Evolutionary conservation across 2,888 invertebrate species (phyloP), one percentile per base, ranked within the genome.

Genomic region (Nineta flava): DNA sequence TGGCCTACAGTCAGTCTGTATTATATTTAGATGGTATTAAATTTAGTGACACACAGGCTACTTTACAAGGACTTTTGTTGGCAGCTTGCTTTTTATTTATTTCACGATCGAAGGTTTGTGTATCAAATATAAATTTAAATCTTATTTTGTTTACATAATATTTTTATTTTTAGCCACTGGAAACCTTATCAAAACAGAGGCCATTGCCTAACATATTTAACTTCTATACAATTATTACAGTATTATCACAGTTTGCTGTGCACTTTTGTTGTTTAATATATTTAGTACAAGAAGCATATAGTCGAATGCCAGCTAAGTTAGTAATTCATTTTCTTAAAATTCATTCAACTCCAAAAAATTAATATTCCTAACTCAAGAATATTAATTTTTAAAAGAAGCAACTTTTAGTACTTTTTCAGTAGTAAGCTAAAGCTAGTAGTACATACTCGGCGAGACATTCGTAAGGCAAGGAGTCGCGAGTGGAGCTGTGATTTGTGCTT

Each of bases 161-260:
- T 43, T 47, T 54, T 47, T 53, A 48, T 54, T 73, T 73, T 12
- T 68, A 85, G 87, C 99, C 99, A 0, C 66, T 99, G 56, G 92
- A 90, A 67, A 82, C 83, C 1, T 70, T 99, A 46, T 97, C 97
- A 0, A 88, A 86, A 61, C 85, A 93, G 65, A 80, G 97, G 40
- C 99, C 99, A 1, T 73, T 99, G 57, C 94, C 97, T 43, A 99
- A 97, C 66, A 99, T 99, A 56, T 99, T 99, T 71, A 99, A 99
- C 68, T 65, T 90, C 48, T 99, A 99, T 68, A 99, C 99, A 0
- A 79, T 99, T 56, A 73, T 91, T 59, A 99, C 99, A 2, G 97
- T 99, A 51, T 71, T 96, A 45, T 68, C 85, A 1, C 99, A 99
- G 70, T 99, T 99, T 68, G 77, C 83, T 26, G 90, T 97, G 5